Evolutionary conservation across 2,888 invertebrate species (phyloP).

Genomic region (Tipula vernalis): DNA sequence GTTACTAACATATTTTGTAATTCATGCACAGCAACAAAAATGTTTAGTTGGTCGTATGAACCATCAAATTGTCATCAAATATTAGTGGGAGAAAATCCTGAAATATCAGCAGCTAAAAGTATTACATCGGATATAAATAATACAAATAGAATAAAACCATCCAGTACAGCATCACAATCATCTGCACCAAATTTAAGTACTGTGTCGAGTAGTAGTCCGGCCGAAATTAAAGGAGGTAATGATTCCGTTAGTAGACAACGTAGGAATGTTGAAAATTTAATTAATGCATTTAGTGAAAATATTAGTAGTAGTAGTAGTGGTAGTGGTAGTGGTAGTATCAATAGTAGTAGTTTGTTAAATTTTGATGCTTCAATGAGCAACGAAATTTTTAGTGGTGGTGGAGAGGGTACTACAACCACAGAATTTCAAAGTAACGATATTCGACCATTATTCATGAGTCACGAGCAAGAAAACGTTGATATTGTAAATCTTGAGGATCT

Average conservation of each 20-base stretch:
- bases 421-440: not conserved
- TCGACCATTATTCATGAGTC: not conserved
- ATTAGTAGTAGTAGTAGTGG: not conserved
- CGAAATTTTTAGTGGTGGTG: not conserved
- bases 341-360: not conserved
- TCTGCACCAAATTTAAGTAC: conserved; percentile 32
- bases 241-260: conserved; percentile 18
- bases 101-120: conserved; percentile 54
- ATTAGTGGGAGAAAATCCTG: conserved; percentile 64
- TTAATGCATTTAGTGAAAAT: not conserved
- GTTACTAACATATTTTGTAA: not conserved
- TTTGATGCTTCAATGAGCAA: not conserved
- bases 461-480: conserved; percentile 25
- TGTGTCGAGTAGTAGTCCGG: not conserved
- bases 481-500: conserved; percentile 29
- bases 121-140: conserved; percentile 58
- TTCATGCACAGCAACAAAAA: conserved; percentile 53
- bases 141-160: conserved; percentile 52
- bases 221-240: conserved; percentile 33
- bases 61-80: conserved; percentile 73
- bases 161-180: conserved; percentile 39
- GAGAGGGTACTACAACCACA: not conserved
- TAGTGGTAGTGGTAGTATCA: not conserved
- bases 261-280: not conserved
- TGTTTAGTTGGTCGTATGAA: conserved; percentile 75